Conservation (phyloP, 2,797 vertebrate species). For the Gymnothorax javanicus region DNA sequence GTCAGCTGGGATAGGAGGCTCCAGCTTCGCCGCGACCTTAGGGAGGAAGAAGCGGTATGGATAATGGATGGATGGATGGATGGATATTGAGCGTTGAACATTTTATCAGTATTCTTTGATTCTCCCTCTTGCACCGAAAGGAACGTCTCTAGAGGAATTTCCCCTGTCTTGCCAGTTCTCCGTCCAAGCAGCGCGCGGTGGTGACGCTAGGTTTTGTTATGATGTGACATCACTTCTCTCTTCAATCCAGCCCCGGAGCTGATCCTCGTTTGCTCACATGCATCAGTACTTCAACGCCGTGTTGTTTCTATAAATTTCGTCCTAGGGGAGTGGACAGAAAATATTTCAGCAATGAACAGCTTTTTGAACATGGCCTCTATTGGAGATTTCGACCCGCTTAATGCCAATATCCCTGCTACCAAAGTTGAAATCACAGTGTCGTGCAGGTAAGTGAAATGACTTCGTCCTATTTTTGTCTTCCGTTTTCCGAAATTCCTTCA, state of each 20-base stretch:
- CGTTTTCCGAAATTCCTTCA: neutral
- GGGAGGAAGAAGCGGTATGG: no score
- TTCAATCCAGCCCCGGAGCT: constrained; percentile 33
- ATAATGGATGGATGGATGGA: no score
- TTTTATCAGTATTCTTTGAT: neutral
- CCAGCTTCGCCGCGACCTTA: no score
- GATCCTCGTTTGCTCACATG: constrained; percentile 30
- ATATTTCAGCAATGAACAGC: constrained; percentile 69
- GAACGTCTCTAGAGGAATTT: constrained; percentile 31
- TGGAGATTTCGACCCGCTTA: constrained; percentile 87
- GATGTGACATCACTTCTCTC: constrained; percentile 67
- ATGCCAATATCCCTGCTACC: constrained; percentile 88
- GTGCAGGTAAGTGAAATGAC: constrained; percentile 81
- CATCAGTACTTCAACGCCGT: constrained; percentile 56
- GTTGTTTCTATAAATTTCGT: constrained; percentile 33
- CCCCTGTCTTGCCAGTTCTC: constrained; percentile 31
- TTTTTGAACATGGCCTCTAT: constrained; percentile 84
- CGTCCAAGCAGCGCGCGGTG: constrained; percentile 28
- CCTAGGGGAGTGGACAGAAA: constrained; percentile 53
- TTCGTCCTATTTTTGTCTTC: constrained; percentile 11
- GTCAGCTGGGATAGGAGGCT: no score
- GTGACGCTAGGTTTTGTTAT: constrained; percentile 44
- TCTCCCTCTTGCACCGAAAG: constrained; percentile 17
- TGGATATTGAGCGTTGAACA: constrained; percentile 37
- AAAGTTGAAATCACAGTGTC: constrained; percentile 96